Conservation (phyloP, 2,113 vertebrate species). For the Burhinus oedicnemus region DNA sequence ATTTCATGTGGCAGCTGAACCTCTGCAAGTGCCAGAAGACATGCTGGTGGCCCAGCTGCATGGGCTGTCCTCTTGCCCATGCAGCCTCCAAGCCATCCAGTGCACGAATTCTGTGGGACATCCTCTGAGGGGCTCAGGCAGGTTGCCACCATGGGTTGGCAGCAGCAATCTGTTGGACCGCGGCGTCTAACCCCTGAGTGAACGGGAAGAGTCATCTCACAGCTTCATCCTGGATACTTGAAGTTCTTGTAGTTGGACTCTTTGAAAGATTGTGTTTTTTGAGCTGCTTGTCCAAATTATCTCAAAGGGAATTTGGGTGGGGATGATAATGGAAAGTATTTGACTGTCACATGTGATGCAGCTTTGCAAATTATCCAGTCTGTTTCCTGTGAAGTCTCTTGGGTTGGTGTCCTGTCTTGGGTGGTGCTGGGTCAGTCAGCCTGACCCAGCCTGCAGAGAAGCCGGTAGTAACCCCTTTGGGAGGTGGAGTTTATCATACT, state of each 20-base stretch:
- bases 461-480: background rate
- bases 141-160: background rate
- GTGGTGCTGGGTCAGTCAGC: background rate
- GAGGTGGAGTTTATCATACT: background rate
- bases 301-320: background rate
- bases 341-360: background rate
- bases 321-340: background rate
- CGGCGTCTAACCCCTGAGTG: background rate
- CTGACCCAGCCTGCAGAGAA: background rate
- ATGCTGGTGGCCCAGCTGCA: background rate
- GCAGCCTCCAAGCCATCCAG: background rate
- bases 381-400: background rate
- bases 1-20: background rate
- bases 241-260: background rate
- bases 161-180: background rate
- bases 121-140: background rate
- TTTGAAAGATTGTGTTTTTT: background rate
- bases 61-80: background rate
- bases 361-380: background rate
- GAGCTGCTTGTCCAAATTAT: background rate
- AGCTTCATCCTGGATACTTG: background rate
- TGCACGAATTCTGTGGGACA: accelerated
- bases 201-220: background rate
- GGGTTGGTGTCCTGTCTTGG: background rate
- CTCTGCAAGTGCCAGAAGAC: background rate